Evolutionary conservation across 2,888 invertebrate species (phyloP), one percentile per base, ranked within the genome.

Genomic region (Spodoptera littoralis): DNA sequence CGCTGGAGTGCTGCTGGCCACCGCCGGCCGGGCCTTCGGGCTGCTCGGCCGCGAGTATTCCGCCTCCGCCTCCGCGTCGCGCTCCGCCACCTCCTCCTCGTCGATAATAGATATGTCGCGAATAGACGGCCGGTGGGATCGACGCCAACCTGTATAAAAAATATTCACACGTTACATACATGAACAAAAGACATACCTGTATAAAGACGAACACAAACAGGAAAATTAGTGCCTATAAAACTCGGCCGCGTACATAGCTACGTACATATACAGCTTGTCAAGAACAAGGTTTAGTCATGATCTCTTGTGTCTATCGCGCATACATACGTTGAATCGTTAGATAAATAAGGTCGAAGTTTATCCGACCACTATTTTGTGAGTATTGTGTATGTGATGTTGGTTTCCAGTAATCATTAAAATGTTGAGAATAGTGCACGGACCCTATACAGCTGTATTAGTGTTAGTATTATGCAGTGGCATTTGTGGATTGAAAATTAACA

Each of bases 51-150:
- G 84, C 6, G 86, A 80, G n/a, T 76, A 69, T 4, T 83, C 81
- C 1, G 79, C 84, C 52, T 90, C 89, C 0, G 83, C 87, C 73
- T 93, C 95, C 12, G 89, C 90, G 70, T 93, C 94, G 4, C 90
- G 88, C 67, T 96, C 97, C 27, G 95, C 95, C 74, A 97, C 96
- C 75, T 97, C 97, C 81, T 97, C 97, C 84, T 98, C 97, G 83
- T 97, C 97, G 86, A 97, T 97, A 87, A 98, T 98, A 73, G 97
- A 97, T 70, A 98, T 98, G 88, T 98, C 98, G 52, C 98, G 96
- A 60, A 98, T 97, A 0, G 98, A 98, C 4, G 97, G 98, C 66
- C 97, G 95, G 84, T 98, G 97, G 53, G 97, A 96, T 74, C 97
- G 96, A 18, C 97, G 95, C 98, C 98, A 98, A 62, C 97, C 97